phyloP scores from a whole-genome alignment of 2,888 invertebrate species.

The Steromphala cineraria region DNA sequence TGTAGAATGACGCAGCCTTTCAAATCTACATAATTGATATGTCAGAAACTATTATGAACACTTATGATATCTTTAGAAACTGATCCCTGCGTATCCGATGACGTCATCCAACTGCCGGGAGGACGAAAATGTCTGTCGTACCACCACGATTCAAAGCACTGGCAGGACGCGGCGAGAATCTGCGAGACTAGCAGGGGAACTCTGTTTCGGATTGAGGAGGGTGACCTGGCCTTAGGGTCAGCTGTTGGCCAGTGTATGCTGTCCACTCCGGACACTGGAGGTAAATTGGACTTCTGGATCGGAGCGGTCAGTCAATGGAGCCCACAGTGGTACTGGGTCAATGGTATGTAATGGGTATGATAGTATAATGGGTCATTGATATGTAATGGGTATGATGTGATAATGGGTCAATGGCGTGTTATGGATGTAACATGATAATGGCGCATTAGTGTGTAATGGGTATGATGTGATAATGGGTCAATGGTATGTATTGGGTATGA shows the following conservation, averaged over 20 bases:
- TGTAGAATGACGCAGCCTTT: no score
- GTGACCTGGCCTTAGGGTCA: constrained; percentile 22
- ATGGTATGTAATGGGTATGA: constrained; percentile 24
- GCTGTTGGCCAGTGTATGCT: constrained; percentile 24
- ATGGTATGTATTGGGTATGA: no score
- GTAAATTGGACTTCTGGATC: constrained; percentile 37
- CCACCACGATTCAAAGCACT: constrained; percentile 27
- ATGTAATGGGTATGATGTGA: no score
- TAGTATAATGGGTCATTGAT: no score
- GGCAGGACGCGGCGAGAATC: constrained; percentile 26
- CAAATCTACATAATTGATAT: no score
- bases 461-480: no score
- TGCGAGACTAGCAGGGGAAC: constrained; percentile 33
- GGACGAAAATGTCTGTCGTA: constrained; percentile 33
- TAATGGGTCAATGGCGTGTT: no score
- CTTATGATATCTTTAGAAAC: not conserved
- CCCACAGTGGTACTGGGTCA: constrained; percentile 40
- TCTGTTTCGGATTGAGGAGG: constrained; percentile 32
- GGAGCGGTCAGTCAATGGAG: constrained; percentile 32
- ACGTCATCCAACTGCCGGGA: constrained; percentile 33
- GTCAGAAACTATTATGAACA: no score
- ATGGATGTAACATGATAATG: no score
- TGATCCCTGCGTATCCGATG: constrained; percentile 25
- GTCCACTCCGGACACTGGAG: constrained; percentile 15
- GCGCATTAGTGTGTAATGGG: no score